phyloP scores from a whole-genome alignment of 2,113 vertebrate species.

The Xerus inauris region DNA sequence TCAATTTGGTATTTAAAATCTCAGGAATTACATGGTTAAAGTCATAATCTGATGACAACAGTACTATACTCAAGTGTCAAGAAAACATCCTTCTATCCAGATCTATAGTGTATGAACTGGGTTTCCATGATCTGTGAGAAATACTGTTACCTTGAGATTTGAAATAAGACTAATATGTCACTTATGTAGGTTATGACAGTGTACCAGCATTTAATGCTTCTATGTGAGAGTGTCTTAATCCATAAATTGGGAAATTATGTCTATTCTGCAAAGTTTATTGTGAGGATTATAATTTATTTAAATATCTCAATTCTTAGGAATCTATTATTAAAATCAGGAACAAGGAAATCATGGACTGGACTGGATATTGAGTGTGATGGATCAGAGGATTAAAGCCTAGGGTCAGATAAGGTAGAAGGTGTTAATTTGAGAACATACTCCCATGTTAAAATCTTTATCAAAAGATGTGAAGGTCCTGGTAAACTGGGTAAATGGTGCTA shows the following conservation, averaged over 20 bases:
- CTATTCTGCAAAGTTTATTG: not conserved
- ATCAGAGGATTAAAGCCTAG: not conserved
- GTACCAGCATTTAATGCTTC: not conserved
- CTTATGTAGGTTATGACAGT: not conserved
- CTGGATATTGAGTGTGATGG: not conserved
- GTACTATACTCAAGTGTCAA: not conserved
- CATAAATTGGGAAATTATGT: not conserved
- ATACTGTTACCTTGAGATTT: not conserved
- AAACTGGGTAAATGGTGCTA: not conserved
- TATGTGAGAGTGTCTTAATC: not conserved
- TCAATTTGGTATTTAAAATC: slow-evolving; percentile 20
- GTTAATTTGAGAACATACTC: not conserved
- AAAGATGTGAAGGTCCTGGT: not conserved
- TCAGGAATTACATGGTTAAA: not conserved
- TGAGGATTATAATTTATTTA: not conserved
- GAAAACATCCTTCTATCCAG: not conserved
- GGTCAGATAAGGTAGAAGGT: not conserved
- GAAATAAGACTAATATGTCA: not conserved
- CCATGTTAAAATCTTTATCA: not conserved
- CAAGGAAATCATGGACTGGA: not conserved
- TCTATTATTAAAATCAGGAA: not conserved
- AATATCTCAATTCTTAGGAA: not conserved
- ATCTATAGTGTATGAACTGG: not conserved
- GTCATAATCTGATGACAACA: not conserved
- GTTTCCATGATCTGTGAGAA: not conserved